Base-by-base conservation (phyloP, 2,797 vertebrate species). In the Crotalus adamanteus region DNA sequence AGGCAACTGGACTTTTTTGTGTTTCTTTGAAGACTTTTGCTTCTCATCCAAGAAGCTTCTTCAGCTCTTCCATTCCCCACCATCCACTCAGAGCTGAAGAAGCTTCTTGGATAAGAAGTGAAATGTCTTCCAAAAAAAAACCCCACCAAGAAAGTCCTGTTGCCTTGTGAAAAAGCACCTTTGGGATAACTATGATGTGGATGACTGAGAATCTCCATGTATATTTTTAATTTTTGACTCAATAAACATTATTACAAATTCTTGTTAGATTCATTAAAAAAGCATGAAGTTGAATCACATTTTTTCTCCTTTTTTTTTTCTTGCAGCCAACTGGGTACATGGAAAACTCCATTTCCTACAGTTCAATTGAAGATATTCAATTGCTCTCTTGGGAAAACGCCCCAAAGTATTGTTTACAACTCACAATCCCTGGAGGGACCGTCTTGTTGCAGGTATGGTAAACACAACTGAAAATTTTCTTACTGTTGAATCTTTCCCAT, bases 401-500 rank as follows among this genome's bases (percentile, higher is more conserved):
- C 93, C 99, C 99, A 4, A 99, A 99, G 97, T 99, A 99, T 97
- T 99, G 99, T 97, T 98, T 99, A 98, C 99, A 99, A 98, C 99
- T 99, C 96, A 99, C 99, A 16, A 98, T 99, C 96, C 99, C 99
- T 0, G 99, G 99, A 91, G 99, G 99, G 37, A 99, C 99, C 3
- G 98, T 99, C 96, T 97, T 99, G 94, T 98, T 99, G 94, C 99
- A 99, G 99, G 99, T 99, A 98, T 92, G 57, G 95, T 95, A 94
- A 96, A 96, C 94, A 95, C 6, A 86, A 65, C 22, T 93, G 1
- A 91, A 91, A 92, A 91, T 1, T 78, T 92, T 53, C 86, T 26
- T 11, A 4, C n/a, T 93, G 0, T 88, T 56, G 20, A 90, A 61
- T 89, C 22, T 88, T 25, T 60, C 92, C 90, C 63, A 61, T 85